Conservation (phyloP, 2,113 vertebrate species). For the Benitochromis conjunctus region DNA sequence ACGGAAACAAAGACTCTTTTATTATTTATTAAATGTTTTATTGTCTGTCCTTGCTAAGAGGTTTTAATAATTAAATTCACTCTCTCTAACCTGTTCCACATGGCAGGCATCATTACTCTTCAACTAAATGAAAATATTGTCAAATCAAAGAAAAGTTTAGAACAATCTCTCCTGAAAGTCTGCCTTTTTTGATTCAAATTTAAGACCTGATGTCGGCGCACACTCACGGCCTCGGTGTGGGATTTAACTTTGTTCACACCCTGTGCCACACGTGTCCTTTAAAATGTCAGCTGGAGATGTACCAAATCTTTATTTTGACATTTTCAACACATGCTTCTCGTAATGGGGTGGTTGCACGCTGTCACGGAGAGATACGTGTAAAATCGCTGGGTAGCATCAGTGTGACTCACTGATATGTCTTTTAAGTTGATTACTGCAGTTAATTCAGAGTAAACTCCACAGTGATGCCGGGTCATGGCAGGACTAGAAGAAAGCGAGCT, state of each 20-base stretch:
- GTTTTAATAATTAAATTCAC: neutral
- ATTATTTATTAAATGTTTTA: neutral
- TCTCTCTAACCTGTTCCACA: neutral
- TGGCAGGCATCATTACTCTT: neutral
- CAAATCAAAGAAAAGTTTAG: neutral
- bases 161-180: neutral
- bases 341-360: neutral
- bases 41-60: neutral
- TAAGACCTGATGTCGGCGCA: neutral
- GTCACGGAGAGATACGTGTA: neutral
- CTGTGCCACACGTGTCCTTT: neutral
- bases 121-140: neutral
- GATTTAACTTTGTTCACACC: neutral
- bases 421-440: neutral
- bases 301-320: conserved; percentile 4
- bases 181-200: neutral
- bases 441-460: neutral
- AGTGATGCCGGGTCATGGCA: neutral
- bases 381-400: neutral
- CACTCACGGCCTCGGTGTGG: neutral
- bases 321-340: conserved; percentile 23
- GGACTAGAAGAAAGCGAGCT: neutral
- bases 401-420: neutral
- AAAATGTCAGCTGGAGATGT: conserved; percentile 29
- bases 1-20: neutral